These are phyloP conservation scores for Embidobia sp. DNA, from an alignment of 2,888 invertebrate species.

Conservation along the genomic window DNA sequence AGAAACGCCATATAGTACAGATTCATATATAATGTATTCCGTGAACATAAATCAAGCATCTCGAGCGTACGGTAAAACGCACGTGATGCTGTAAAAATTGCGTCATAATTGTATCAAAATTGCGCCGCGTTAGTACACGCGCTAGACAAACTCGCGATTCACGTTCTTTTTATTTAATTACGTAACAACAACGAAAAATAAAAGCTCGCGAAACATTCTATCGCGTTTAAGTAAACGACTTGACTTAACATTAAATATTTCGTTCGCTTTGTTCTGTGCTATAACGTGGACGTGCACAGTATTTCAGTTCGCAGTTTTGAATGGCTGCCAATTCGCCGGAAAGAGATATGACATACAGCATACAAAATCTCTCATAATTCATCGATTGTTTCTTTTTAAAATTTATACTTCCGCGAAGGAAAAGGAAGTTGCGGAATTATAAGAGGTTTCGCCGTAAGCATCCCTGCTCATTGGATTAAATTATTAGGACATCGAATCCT, in stretches of 20 bases:
- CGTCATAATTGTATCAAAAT: conserved; percentile 17
- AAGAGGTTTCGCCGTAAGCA: not conserved
- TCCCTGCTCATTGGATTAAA: not conserved
- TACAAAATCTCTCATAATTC: conserved; percentile 23
- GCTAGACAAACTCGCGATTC: not conserved
- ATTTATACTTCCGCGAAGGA: conserved; percentile 1
- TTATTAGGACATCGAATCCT: too few relatives aligned
- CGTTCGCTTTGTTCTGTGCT: conserved; percentile 3
- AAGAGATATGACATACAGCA: conserved; percentile 14
- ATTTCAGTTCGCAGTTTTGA: conserved; percentile 35
- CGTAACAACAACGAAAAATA: too few relatives aligned
- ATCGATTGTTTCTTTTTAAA: conserved; percentile 20
- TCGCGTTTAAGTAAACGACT: conserved; percentile 3
- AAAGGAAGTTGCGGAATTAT: not conserved
- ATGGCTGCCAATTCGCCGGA: conserved; percentile 24
- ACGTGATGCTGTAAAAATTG: not conserved
- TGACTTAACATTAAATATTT: conserved; percentile 10
- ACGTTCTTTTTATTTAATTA: too few relatives aligned
- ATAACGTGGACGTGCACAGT: conserved; percentile 7
- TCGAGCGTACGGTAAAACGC: not conserved
- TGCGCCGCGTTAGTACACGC: not conserved
- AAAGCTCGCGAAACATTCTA: not conserved
- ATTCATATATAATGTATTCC: not conserved
- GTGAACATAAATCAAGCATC: not conserved
- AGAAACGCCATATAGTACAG: conserved; percentile 6